These are phyloP conservation scores for Sinocyclocheilus anophthalmus DNA, from an alignment of 2,113 vertebrate species.

Conservation along the genomic window DNA sequence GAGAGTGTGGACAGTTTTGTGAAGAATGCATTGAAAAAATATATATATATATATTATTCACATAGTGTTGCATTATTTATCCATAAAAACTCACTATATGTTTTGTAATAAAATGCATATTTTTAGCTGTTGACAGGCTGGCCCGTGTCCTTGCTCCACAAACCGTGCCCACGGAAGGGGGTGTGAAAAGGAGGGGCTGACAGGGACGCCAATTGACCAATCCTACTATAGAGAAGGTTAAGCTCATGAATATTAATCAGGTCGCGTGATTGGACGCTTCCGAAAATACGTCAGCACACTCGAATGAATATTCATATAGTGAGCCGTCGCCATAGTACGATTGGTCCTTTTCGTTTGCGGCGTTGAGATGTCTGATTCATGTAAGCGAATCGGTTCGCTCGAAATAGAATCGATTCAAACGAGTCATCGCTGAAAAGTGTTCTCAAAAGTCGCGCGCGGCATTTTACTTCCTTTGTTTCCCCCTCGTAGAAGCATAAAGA, in stretches of 20 bases:
- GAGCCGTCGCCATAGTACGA: not conserved
- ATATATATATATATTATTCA: too few relatives aligned
- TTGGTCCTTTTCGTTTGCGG: not conserved
- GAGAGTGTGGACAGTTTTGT: too few relatives aligned
- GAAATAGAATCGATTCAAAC: too few relatives aligned
- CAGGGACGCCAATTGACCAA: not conserved
- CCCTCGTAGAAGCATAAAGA: too few relatives aligned
- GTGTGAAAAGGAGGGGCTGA: not conserved
- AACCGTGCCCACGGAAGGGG: constrained; percentile 11
- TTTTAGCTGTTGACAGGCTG: not conserved
- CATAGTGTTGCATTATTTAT: not conserved
- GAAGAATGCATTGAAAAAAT: too few relatives aligned
- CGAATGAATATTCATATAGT: not conserved
- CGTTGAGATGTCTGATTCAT: not conserved
- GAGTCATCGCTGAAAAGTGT: too few relatives aligned
- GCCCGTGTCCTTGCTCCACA: constrained; percentile 12
- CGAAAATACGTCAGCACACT: not conserved
- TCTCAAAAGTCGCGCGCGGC: too few relatives aligned
- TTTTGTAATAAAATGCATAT: not conserved
- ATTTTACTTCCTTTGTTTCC: too few relatives aligned
- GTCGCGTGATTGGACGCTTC: not conserved
- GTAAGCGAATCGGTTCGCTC: not conserved
- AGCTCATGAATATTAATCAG: not conserved
- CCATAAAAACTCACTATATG: not conserved
- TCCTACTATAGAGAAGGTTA: not conserved